A percentile compares a stretch with the other conserved stretches of the same genome.
Evolutionary conservation across 2,888 invertebrate species (phyloP).

Genomic region (Cantharis rufa): DNA sequence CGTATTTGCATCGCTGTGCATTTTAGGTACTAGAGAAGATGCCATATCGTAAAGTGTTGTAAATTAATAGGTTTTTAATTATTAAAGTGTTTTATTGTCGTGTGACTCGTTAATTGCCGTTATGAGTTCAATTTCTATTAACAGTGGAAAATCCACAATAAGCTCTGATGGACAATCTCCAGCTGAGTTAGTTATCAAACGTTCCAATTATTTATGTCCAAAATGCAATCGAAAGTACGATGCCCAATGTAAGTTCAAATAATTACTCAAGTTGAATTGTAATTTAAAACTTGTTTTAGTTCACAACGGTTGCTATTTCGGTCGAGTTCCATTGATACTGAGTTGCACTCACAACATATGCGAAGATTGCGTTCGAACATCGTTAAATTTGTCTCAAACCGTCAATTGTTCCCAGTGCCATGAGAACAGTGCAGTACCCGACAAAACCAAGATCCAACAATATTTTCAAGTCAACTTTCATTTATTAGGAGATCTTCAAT

Average conservation of each 20-base stretch:
- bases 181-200: background rate
- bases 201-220: constrained; percentile 32
- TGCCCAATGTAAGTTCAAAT: constrained; percentile 30
- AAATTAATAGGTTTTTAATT: background rate
- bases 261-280: background rate
- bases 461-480: constrained; percentile 53
- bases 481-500: constrained; percentile 44
- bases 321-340: constrained; percentile 62
- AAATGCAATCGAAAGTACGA: constrained; percentile 31
- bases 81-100: background rate
- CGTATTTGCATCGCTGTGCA: background rate
- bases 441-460: constrained; percentile 37
- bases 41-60: background rate
- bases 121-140: background rate
- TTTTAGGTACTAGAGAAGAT: background rate
- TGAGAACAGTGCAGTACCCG: constrained; percentile 46
- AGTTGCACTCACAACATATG: constrained; percentile 72
- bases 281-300: constrained; percentile 27
- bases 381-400: constrained; percentile 48
- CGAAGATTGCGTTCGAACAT: constrained; percentile 62
- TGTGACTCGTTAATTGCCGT: background rate
- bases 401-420: constrained; percentile 60
- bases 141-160: background rate
- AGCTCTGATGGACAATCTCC: background rate
- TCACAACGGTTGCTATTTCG: constrained; percentile 30